Evolutionary conservation across 92 coral and sea anemone species (phyloP), one percentile per base, ranked within the genome.

Genomic region (Montipora capitata): DNA sequence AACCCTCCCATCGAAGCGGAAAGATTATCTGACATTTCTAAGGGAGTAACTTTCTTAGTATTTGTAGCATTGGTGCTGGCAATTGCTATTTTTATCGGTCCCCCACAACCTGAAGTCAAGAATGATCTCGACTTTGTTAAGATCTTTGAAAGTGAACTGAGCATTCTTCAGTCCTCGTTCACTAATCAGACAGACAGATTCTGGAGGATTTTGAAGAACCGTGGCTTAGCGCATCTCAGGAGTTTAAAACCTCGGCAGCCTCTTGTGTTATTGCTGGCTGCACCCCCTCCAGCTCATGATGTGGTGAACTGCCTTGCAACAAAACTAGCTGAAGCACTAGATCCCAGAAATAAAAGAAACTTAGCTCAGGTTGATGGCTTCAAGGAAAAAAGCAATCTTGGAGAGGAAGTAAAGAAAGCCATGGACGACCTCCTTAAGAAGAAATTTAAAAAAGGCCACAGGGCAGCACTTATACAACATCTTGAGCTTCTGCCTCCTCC

Each of bases 401-500:
- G 93, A 17, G 90, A 95, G n/a, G 77, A 63, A 16, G 77, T 90
- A 7, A 96, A 96, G 86, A 87, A 74, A 54, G 61, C 10, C 1
- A 80, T 95, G 76, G 99, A 96, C 41, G 77, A 75, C 0, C 44
- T 38, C 4, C 86, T 96, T 15, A 85, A 65, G 10, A 44, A 63
- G 2, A 83, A 74, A 11, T 93, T 96, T 76, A 35, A 65, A 16
- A 68, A 85, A 3, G 96, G 94, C 14, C 92, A 76, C 18, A 91
- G 88, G 39, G 92, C 72, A 1, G 99, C 96, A 42, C 62, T 96
- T 12, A 74, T 96, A 11, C 64, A 84, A 39, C 94, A 94, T 65
- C 88, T 97, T 7, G 96, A 97, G 38, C 91, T 80, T 6, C 94
- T 97, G 0, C 98, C 98, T 0, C 92, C 92, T 5, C 96, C 95